Evolutionary conservation across 2,113 vertebrate species (phyloP), one percentile per base, ranked within the genome.

Genomic region (Zeus faber): DNA sequence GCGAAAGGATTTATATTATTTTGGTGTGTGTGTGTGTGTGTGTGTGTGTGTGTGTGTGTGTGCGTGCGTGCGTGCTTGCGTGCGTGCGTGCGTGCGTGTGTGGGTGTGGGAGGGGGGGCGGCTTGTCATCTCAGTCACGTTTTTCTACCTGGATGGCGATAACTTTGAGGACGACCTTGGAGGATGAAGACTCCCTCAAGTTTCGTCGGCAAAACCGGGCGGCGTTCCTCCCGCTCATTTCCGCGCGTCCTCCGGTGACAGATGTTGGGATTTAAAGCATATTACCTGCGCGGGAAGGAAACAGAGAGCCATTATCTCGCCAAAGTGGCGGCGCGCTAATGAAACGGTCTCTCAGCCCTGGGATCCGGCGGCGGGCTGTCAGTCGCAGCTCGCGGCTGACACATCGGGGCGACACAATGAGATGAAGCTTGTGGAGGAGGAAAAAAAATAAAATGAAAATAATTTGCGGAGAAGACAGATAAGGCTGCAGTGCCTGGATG

Each of bases 301-400:
- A 71, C 67, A 77, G 58, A 18, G 47, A 71, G 62, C 35, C 74
- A 72, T 83, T 82, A 71, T 83, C 40, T 49, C 22, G 59, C 43
- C 22, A 50, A 54, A 44, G 61, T 63, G 49, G 44, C 52, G 72
- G 71, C 56, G 63, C 75, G 57, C 50, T 77, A 76, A 87, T 81
- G 75, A 82, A 82, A 70, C 53, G 56, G 48, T 64, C 57, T 81
- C 74, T 85, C 79, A 71, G 75, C 65, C 51, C 62, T 23, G 67
- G 78, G 55, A 67, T 55, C 51, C 74, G 45, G 68, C 57, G 53
- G 20, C 41, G 10, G 65, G 35, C 58, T 69, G 58, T 58, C 73
- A 63, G 67, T 75, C 67, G 60, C 49, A 67, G 77, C 67, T 53
- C 41, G 69, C 53, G 72, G 65, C 72, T 78, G 74, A 80, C 72